Evolutionary conservation across 1,140 invertebrate genomes (phyloP).

Genomic region (Orussus abietinus): DNA sequence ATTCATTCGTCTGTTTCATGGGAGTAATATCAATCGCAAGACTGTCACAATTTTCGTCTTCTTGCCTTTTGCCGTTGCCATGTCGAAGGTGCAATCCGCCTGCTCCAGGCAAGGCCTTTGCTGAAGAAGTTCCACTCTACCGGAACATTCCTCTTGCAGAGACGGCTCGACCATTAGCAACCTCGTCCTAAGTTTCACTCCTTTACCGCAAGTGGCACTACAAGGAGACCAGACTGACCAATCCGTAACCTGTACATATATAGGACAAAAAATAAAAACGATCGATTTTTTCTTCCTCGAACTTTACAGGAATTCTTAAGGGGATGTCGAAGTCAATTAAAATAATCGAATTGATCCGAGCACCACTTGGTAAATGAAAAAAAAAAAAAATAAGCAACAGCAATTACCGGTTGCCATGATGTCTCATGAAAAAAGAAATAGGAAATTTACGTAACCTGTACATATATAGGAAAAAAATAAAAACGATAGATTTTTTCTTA

Average conservation of each 20-base stretch:
- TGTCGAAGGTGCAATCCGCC: slow-evolving; percentile 66
- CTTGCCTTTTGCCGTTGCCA: slow-evolving; percentile 67
- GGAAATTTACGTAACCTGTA: no score
- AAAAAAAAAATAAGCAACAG: no score
- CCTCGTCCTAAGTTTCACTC: slow-evolving; percentile 67
- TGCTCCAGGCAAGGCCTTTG: slow-evolving; percentile 63
- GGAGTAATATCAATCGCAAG: neutral
- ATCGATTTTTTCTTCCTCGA: neutral
- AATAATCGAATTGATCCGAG: no score
- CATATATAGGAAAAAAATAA: slow-evolving; percentile 3
- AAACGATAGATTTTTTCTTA: slow-evolving; percentile 3
- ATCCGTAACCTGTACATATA: slow-evolving; percentile 55
- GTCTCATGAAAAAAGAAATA: no score
- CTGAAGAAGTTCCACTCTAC: slow-evolving; percentile 61
- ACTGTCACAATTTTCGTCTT: neutral
- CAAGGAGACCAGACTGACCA: slow-evolving; percentile 75
- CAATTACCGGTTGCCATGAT: no score
- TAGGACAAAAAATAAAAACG: no score
- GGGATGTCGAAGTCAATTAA: no score
- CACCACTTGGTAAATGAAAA: no score
- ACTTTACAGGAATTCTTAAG: no score
- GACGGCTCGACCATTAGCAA: slow-evolving; percentile 62
- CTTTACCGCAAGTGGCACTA: slow-evolving; percentile 67
- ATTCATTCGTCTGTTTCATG: neutral
- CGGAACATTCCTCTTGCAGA: slow-evolving; percentile 57